Base-by-base conservation (phyloP, 2,797 vertebrate genomes). In the Peromyscus aztecus region DNA sequence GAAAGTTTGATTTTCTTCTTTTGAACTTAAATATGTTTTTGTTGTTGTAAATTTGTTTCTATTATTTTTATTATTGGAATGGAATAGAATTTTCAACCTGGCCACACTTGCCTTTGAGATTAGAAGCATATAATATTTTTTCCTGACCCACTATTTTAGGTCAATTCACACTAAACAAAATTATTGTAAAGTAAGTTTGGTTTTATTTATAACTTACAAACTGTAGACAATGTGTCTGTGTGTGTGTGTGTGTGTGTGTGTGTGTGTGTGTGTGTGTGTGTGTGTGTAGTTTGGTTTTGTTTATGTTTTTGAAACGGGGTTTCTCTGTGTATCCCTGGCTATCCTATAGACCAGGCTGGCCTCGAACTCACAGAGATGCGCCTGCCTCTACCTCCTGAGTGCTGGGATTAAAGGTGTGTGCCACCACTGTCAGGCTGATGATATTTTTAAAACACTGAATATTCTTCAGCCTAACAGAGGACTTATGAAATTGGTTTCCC, bases 361-460 rank as follows among this genome's bases (percentile, higher is more conserved):
- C 69, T 73, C n/a, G 4, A 12, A 73, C 69, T 40, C n/a, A 73
- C n/a, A 73, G 19, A 71, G 69, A 73, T 73, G 21, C 1, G 0
- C 71, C 69, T 73, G n/a, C 37, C n/a, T 40, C 71, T 73, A 21
- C 37, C 71, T 73, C 37, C 71, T 12, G 3, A 73, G 9, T 73
- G 37, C 16, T 73, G 21, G 19, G 21, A 73, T 73, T 73, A 73
- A 73, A 40, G 37, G 21, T 4, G 0, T 40, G 71, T 3, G 2
- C 71, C 21, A 24, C 21, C 37, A 73, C 71, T 12, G 4, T 23
- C 37, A 12, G 37, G 21, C 23, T 73, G 71, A 73, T 24, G 21
- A 34, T 71, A 83, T 95, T 31, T 92, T 90, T 61, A 77, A 90
- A 77, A 95, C 52, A 90, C n/a, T 95, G 78, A 91, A 37, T 87